Base-by-base conservation (phyloP, 2,113 vertebrate species). In the Pseudorectes ferrugineus region DNA sequence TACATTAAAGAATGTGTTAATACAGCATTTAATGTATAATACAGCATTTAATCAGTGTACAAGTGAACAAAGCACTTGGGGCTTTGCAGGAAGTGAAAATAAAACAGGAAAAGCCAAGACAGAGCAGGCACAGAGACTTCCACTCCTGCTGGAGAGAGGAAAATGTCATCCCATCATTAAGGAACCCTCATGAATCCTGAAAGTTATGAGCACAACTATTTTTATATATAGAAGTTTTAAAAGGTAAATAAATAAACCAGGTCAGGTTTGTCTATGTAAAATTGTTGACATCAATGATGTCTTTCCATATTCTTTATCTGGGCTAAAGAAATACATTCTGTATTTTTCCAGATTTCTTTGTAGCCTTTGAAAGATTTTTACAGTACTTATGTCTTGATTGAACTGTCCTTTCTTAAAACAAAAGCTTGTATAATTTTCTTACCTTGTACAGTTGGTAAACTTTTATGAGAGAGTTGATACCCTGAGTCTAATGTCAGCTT, bases 201-300 rank as follows among this genome's bases (percentile, higher is more conserved):
- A 97, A 98, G 97, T 98, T 98, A 97, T 59, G 97, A 98, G 97
- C 98, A 97, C 97, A 96, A 96, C 97, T 98, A 97, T 98, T 98
- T 98, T 98, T 98, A 97, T 98, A 98, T 98, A 98, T 97, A 98
- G 97, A 98, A 97, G 93, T 98, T 96, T 97, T 96, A 93, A 97
- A 76, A 83, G 88, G 88, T 98, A 97, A 97, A 94, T 98, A 97
- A 99, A 98, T 99, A 97, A 99, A 98, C 98, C 98, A 96, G 94
- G 92, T 98, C 96, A 97, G 99, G 98, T 99, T 99, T 98, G 98
- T 99, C 90, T 99, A 98, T 99, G 98, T 98, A 98, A 98, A 98
- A 98, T 98, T 98, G 98, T 98, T 99, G 99, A 98, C 99, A 99
- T 99, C 99, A 99, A 98, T 99, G 99, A 99, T 99, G 99, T 99